Conservation (phyloP, 1,140 invertebrate species). For the Homarus americanus region DNA sequence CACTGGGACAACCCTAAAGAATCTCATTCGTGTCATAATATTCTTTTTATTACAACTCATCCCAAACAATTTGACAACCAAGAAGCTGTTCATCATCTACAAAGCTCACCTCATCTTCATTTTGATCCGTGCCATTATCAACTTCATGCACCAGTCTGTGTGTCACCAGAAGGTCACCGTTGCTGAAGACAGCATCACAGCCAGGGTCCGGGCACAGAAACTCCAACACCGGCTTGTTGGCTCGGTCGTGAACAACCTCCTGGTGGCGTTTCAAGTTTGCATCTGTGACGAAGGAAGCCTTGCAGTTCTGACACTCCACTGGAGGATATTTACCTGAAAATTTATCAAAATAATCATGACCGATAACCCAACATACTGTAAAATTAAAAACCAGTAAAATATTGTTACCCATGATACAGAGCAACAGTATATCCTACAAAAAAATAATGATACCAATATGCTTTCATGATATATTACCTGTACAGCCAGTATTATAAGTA, state of each 20-base stretch:
- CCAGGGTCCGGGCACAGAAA: slow-evolving; percentile 20
- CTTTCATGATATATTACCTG: too few relatives aligned
- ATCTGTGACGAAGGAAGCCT: slow-evolving; percentile 50
- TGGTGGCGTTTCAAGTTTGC: slow-evolving; percentile 30
- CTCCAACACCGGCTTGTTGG: not conserved
- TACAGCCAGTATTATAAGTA: too few relatives aligned
- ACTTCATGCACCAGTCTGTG: slow-evolving; percentile 48
- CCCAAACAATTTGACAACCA: too few relatives aligned
- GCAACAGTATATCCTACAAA: too few relatives aligned
- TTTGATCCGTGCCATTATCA: not conserved
- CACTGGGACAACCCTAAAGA: too few relatives aligned
- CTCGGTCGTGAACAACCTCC: not conserved
- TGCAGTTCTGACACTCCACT: slow-evolving; percentile 57
- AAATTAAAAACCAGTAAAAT: too few relatives aligned
- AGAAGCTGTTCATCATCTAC: too few relatives aligned
- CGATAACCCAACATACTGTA: too few relatives aligned
- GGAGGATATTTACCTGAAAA: slow-evolving; percentile 49
- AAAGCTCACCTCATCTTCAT: not conserved
- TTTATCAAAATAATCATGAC: not conserved
- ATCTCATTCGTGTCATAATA: too few relatives aligned
- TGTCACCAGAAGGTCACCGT: slow-evolving; percentile 45
- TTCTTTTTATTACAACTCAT: too few relatives aligned
- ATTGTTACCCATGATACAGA: too few relatives aligned
- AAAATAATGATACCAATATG: too few relatives aligned
- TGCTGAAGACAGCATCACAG: slow-evolving; percentile 50